These are phyloP conservation scores for Microtus oregoni DNA, from an alignment of 2,113 vertebrate genomes.

Conservation along the genomic window DNA sequence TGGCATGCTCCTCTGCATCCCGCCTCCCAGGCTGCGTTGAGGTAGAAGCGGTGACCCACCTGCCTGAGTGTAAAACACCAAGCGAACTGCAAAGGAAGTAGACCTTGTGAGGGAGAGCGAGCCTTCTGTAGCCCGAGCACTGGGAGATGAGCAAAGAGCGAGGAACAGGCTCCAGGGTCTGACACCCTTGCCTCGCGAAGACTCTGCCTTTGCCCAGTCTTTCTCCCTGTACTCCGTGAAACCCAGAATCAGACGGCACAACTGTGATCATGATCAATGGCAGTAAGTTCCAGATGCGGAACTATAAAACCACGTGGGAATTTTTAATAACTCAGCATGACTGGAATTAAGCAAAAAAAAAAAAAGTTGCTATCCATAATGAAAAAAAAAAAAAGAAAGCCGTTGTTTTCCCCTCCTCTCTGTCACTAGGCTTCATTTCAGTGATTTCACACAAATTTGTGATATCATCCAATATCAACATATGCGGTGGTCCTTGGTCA, in stretches of 20 bases:
- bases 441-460: conserved; percentile 32
- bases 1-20: neutral
- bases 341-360: conserved; percentile 26
- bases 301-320: neutral
- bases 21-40: neutral
- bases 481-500: neutral
- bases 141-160: neutral
- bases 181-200: rapidly evolving
- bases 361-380: neutral
- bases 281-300: conserved; percentile 8
- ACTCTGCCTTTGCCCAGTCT: neutral
- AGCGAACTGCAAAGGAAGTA: neutral
- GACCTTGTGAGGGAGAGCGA: neutral
- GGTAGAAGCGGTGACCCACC: neutral
- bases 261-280: neutral
- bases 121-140: neutral
- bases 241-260: neutral
- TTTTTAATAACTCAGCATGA: conserved; percentile 28
- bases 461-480: neutral
- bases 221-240: neutral
- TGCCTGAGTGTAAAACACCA: neutral
- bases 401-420: neutral
- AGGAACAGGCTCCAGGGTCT: neutral
- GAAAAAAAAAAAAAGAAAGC: neutral
- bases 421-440: neutral